A percentile compares a stretch with the other conserved stretches of the same genome.
Conservation (phyloP, 2,113 vertebrate genomes). For the Macroglossus sobrinus region DNA sequence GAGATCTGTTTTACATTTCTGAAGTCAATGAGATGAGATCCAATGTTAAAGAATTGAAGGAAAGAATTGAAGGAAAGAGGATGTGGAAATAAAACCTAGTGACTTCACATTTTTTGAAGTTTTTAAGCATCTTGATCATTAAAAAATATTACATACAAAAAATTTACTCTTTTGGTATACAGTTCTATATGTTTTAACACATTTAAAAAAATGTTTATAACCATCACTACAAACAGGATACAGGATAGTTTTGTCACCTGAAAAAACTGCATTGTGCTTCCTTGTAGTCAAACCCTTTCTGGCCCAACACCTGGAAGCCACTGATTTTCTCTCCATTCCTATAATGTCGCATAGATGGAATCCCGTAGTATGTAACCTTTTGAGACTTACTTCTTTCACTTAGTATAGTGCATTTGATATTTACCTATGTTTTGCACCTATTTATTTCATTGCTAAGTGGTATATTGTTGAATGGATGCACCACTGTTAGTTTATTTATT, state of each 20-base stretch:
- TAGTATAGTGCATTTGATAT: neutral
- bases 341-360: neutral
- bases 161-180: neutral
- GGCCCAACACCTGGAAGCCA: neutral
- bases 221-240: neutral
- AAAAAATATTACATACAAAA: neutral
- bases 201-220: neutral
- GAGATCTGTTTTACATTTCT: neutral
- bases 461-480: neutral
- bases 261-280: neutral
- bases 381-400: neutral
- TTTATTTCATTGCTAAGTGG: neutral
- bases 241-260: neutral
- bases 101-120: neutral
- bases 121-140: neutral
- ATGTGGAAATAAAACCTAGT: neutral
- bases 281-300: neutral
- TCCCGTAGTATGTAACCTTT: neutral
- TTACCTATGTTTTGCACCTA: neutral
- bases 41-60: neutral
- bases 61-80: neutral
- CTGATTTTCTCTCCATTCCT: neutral
- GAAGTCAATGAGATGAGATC: neutral
- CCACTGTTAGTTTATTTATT: neutral
- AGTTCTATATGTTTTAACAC: neutral